Percentiles rank a stretch among this genome's conserved stretches.
These are phyloP conservation scores for Ivindomyrus marchei DNA, from an alignment of 2,113 vertebrate genomes.

Conservation along the genomic window DNA sequence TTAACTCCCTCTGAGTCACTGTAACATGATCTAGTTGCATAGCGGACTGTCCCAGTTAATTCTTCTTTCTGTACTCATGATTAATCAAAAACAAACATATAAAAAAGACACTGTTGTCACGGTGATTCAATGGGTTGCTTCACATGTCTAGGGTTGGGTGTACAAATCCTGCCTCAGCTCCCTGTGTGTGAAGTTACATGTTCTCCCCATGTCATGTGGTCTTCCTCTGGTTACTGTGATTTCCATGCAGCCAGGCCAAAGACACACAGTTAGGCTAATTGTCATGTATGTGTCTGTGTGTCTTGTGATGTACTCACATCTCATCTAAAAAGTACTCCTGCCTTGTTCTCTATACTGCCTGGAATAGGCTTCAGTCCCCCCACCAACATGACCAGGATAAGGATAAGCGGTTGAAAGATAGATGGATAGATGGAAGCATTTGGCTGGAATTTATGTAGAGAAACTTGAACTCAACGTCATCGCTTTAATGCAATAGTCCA, in stretches of 20 bases:
- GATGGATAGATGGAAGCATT: neutral
- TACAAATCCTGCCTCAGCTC: neutral
- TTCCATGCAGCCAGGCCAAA: neutral
- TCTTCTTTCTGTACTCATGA: neutral
- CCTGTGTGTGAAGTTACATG: neutral
- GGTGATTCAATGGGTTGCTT: neutral
- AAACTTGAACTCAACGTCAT: neutral
- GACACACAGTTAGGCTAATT: neutral
- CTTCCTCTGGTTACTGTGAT: neutral
- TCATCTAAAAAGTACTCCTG: neutral
- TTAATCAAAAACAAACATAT: neutral
- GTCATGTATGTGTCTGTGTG: neutral
- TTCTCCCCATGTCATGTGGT: neutral
- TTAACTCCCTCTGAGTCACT: neutral
- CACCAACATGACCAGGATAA: neutral
- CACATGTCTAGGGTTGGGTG: neutral
- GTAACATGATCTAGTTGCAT: neutral
- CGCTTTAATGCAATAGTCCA: conserved; percentile 5
- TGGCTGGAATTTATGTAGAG: neutral
- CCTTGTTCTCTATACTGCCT: neutral
- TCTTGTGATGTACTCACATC: neutral
- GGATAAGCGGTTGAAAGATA: neutral
- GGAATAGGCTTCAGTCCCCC: neutral
- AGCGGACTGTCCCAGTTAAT: neutral
- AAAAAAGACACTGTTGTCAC: neutral